Evolutionary conservation across 2,797 vertebrate species (phyloP), one percentile per base, ranked within the genome.

Genomic region (Arnoldichthys spilopterus): DNA sequence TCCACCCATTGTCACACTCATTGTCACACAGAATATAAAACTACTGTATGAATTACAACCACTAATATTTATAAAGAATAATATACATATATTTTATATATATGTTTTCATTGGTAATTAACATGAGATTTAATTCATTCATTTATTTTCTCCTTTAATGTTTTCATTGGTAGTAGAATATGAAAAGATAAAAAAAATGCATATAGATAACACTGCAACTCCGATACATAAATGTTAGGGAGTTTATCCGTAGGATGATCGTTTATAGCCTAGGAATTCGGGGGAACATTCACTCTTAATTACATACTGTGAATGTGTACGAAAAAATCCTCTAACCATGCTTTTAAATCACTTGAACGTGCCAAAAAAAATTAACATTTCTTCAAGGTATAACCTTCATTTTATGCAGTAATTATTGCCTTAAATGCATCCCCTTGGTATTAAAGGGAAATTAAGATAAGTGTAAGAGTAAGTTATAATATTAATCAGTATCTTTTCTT

Each of bases 271-370:
- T 13, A 7, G 9, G 6, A 53, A 63, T 72, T 63, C 12, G 64
- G 20, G 9, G 28, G 9, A 53, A 22, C 47, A 28, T 3, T 26
- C 26, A 24, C 2, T 47, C 32, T 45, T 47, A 67, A 47, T 47
- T 26, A 66, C 2, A 24, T 47, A 28, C 8, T 22, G 11, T 37
- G 30, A 47, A 54, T 43, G n/a, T 32, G 8, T 22, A 54, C n/a
- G n/a, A 62, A 43, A 12, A n/a, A 1, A 16, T 20, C 30, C 59
- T 40, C 9, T 40, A 5, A 62, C 49, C 9, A n/a, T 40, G 11
- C 40, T 70, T n/a, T 61, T 24, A n/a, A 43, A 70, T 51, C n/a
- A 15, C 47, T 26, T n/a, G n/a, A 40, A 28, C 22, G 40, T 71
- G 6, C 22, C 15, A 18, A 32, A 32, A 1, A 20, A 63, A 18